phyloP scores from a whole-genome alignment of 2,888 invertebrate species.

The Horisme vitalbata region DNA sequence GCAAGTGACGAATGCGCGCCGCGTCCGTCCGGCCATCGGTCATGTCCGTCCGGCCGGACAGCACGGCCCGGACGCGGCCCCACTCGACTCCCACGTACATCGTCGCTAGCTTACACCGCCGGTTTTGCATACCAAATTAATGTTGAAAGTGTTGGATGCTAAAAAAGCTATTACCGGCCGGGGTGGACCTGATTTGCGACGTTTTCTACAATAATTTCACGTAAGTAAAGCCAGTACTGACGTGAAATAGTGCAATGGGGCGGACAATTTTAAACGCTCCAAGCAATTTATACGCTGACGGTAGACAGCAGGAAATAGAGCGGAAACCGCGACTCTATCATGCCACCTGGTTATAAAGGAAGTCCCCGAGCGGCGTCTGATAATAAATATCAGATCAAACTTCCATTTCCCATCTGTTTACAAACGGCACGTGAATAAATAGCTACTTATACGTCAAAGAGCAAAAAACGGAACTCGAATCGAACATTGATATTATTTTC shows the following conservation, averaged over 20 bases:
- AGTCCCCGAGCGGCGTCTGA: neutral
- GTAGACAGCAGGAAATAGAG: conserved; percentile 3
- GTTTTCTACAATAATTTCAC: conserved; percentile 28
- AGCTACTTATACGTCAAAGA: conserved; percentile 17
- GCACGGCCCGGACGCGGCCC: conserved; percentile 42
- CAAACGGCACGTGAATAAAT: conserved; percentile 16
- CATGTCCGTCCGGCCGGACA: conserved; percentile 42
- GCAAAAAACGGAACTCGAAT: conserved; percentile 16
- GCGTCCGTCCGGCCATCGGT: conserved; percentile 52
- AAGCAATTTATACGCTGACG: conserved; percentile 4
- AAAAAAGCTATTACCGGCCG: conserved; percentile 33
- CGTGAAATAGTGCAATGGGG: conserved; percentile 7
- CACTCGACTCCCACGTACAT: conserved; percentile 18
- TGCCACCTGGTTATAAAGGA: neutral
- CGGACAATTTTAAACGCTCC: conserved; percentile 15
- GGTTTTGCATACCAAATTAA: conserved; percentile 35
- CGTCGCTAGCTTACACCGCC: conserved; percentile 23
- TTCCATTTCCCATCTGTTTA: conserved; percentile 11
- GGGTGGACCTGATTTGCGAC: conserved; percentile 26
- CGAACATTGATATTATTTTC: conserved; percentile 23
- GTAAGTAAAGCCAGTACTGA: conserved; percentile 15
- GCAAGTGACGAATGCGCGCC: conserved; percentile 54
- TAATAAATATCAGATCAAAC: conserved; percentile 11
- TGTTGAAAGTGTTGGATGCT: conserved; percentile 34
- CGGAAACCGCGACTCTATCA: neutral